Evolutionary conservation across 2,113 vertebrate genomes (phyloP), one percentile per base, ranked within the genome.

Genomic region (Carassius gibelio): DNA sequence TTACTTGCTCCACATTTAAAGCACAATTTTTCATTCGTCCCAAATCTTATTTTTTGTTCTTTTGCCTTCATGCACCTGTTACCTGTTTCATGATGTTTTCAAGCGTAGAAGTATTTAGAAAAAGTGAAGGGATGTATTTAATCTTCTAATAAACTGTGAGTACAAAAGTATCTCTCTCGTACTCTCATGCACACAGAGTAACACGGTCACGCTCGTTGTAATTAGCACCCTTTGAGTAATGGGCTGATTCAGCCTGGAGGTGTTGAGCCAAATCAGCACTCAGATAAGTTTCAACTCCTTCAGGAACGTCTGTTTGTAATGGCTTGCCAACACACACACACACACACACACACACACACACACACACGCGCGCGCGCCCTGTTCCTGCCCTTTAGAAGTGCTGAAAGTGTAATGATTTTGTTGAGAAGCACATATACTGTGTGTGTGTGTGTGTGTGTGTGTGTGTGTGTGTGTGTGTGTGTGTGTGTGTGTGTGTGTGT

Each of bases 181-280:
- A 42, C 45, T 82, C 79, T 64, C 38, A n/a, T 59, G 57, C 57
- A 11, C 84, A 59, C 75, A 26, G 23, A 85, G 55, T 36, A 78
- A 86, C 69, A 89, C 57, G 86, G 72, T 85, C 82, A 83, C 48
- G 77, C 87, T 85, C 57, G n/a, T 45, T 86, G 89, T 87, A 88
- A 90, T 90, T 87, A 90, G 83, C 89, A 87, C 89, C 77, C 85
- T 81, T 86, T 90, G 89, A 87, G 84, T 85, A 88, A 90, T 90
- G 83, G 89, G 76, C 86, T 87, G 87, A 90, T 87, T 87, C 87
- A 87, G 76, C 84, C 86, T 52, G 57, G 71, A 90, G 87, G 84
- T 88, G 89, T 87, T 87, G 85, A 87, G 85, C 89, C 87, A 87
- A 87, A 87, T 90, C 86, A 86, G 87, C 85, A 85, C 87, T 88